Evolutionary conservation across 2,113 vertebrate genomes (phyloP).

Genomic region (Callipepla californica): DNA sequence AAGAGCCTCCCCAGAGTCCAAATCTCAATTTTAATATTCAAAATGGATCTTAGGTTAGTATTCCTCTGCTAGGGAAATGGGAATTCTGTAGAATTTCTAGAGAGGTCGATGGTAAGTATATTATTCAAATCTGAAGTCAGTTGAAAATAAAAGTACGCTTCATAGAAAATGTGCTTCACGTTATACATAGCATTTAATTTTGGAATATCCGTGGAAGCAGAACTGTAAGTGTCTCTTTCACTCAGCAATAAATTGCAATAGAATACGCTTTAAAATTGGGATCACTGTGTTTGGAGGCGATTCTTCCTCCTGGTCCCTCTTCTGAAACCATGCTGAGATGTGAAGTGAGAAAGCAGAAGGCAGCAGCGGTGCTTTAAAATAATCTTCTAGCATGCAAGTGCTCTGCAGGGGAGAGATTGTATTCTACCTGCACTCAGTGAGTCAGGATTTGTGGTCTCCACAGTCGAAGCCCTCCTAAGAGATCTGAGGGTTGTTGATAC

Average conservation of each 20-base stretch:
- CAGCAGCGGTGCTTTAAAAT: neutral
- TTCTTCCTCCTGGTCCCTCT: neutral
- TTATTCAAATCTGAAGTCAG: neutral
- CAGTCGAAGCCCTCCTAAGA: neutral
- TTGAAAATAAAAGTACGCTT: neutral
- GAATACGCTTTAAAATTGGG: neutral
- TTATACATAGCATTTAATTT: neutral
- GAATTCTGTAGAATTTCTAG: too few relatives aligned
- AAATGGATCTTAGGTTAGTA: neutral
- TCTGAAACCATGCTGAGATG: neutral
- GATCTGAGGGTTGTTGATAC: neutral
- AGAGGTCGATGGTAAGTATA: neutral
- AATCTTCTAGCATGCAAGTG: neutral
- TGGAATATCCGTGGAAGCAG: neutral
- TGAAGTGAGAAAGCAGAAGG: neutral
- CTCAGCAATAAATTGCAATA: neutral
- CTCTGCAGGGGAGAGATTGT: neutral
- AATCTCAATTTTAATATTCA: neutral
- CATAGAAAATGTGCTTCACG: neutral
- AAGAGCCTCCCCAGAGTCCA: neutral
- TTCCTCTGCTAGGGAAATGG: neutral
- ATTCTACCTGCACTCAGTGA: neutral
- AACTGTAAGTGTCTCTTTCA: neutral
- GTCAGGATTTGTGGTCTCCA: neutral
- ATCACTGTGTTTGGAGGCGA: neutral